phyloP scores from a whole-genome alignment of 1,140 invertebrate genomes.

The Leptinotarsa defecta region DNA sequence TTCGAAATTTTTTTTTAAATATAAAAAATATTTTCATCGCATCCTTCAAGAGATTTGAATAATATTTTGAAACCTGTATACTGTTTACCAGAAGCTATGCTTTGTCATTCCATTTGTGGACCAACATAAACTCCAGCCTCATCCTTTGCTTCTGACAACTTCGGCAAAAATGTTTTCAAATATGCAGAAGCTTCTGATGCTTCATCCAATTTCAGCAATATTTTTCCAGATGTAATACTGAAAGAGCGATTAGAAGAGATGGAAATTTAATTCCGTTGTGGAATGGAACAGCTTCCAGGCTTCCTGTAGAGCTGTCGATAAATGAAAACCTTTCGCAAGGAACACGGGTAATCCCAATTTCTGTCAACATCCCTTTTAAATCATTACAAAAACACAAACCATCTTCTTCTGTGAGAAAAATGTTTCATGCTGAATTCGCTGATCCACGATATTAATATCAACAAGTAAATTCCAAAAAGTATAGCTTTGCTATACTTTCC shows the following conservation, averaged over 20 bases:
- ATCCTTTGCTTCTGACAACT: slow-evolving; percentile 25
- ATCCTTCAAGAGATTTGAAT: no score
- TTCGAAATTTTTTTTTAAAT: no score
- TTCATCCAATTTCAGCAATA: slow-evolving; percentile 40
- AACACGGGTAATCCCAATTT: slow-evolving; percentile 34
- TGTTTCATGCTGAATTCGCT: slow-evolving; percentile 11
- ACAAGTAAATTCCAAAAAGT: slow-evolving; percentile 31
- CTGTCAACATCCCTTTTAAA: slow-evolving; percentile 19
- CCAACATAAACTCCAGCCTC: slow-evolving; percentile 25
- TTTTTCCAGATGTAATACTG: slow-evolving; percentile 54
- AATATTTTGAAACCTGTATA: no score
- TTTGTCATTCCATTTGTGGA: no score
- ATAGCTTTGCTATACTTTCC: slow-evolving; percentile 48
- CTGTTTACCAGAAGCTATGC: no score
- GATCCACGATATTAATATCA: slow-evolving; percentile 6
- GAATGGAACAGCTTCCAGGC: slow-evolving; percentile 50
- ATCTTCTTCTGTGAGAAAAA: background rate
- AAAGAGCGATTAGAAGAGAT: slow-evolving; percentile 40
- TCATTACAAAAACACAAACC: slow-evolving; percentile 17
- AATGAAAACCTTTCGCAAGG: slow-evolving; percentile 44
- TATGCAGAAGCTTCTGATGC: slow-evolving; percentile 14
- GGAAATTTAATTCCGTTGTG: slow-evolving; percentile 52
- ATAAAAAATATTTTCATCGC: no score
- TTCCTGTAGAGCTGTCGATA: slow-evolving; percentile 46
- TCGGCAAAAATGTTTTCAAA: slow-evolving; percentile 18